Evolutionary conservation across 2,113 vertebrate genomes (phyloP).

Genomic region (Myotis davidii): DNA sequence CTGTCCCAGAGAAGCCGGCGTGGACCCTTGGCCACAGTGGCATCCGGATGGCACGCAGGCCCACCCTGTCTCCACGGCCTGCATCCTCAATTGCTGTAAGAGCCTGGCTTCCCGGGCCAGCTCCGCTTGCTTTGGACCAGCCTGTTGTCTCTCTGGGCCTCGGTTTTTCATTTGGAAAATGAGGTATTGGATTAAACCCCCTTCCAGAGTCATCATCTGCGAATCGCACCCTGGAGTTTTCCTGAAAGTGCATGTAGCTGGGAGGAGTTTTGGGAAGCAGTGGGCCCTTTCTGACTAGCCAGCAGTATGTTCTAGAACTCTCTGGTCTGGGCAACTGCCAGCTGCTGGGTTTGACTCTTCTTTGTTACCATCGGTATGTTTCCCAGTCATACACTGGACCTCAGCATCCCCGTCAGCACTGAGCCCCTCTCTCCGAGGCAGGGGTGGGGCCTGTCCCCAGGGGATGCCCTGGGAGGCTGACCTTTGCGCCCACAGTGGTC

Average conservation of each 20-base stretch:
- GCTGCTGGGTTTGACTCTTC: background rate
- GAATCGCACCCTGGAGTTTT: background rate
- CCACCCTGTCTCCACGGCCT: background rate
- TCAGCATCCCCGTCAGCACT: background rate
- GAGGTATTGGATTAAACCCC: background rate
- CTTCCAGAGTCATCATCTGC: background rate
- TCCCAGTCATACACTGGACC: background rate
- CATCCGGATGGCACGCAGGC: background rate
- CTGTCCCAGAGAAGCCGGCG: background rate
- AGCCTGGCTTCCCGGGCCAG: background rate
- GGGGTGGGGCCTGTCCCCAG: background rate
- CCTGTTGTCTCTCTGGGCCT: background rate
- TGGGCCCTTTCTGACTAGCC: background rate
- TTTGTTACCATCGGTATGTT: background rate
- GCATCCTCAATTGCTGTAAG: background rate
- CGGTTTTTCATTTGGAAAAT: background rate
- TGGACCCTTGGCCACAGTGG: background rate
- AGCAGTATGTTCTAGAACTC: slow-evolving; percentile 1
- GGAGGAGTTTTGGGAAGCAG: background rate
- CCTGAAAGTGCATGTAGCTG: background rate
- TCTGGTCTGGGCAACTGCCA: background rate
- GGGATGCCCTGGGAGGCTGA: background rate
- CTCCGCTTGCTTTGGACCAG: background rate
- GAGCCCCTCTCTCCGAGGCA: background rate
- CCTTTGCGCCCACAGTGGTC: background rate